Evolutionary conservation across 1,140 invertebrate species (phyloP).

Genomic region (Portunus trituberculatus): DNA sequence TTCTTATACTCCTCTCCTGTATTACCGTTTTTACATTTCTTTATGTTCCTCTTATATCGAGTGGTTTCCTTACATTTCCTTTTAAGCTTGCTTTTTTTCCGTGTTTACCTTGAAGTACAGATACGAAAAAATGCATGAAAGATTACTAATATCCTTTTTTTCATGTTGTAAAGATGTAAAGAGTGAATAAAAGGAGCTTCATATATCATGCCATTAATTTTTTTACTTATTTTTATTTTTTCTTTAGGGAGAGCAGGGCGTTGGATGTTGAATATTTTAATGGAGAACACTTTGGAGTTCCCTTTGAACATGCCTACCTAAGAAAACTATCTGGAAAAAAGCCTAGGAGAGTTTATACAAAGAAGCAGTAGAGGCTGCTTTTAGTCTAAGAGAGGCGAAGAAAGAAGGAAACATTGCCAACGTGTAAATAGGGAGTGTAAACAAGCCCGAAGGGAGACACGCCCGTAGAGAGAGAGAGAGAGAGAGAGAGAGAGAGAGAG

Average conservation of each 20-base stretch:
- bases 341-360: not conserved
- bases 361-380: not conserved
- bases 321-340: slow-evolving; percentile 9
- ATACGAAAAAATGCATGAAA: not conserved
- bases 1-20: too few species aligned
- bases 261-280: not conserved
- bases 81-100: not conserved
- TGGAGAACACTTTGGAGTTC: not conserved
- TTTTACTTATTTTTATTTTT: not conserved
- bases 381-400: not conserved
- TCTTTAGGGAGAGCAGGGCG: not conserved
- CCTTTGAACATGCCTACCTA: not conserved
- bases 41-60: not conserved
- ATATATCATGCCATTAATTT: slow-evolving; percentile 4
- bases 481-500: not conserved
- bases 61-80: not conserved
- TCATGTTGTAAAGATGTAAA: not conserved
- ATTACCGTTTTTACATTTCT: not conserved
- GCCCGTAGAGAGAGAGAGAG: not conserved
- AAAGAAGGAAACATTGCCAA: not conserved
- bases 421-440: not conserved
- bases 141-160: not conserved
- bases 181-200: not conserved
- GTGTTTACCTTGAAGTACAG: not conserved
- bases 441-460: not conserved